Conservation (phyloP, 2,113 vertebrate species). For the Mastomys natalensis region DNA sequence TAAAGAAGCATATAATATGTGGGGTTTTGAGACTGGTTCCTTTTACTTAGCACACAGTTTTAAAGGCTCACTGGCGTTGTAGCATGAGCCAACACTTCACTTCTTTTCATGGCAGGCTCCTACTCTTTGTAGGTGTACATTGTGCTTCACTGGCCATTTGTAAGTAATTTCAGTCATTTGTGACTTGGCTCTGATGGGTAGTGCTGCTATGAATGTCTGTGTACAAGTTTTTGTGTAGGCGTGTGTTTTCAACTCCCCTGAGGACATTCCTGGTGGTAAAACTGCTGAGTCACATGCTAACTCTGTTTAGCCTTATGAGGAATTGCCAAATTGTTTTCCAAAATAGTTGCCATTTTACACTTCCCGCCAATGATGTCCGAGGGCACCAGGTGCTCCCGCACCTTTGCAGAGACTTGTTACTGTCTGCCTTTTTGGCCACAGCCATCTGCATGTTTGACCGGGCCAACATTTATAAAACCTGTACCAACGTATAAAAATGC, state of each 20-base stretch:
- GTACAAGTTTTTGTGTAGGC: neutral
- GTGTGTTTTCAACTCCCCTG: neutral
- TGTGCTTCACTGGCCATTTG: neutral
- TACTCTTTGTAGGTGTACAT: neutral
- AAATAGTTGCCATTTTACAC: neutral
- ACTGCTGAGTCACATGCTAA: neutral
- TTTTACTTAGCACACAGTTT: neutral
- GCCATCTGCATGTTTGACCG: neutral
- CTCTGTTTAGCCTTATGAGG: conserved; percentile 23
- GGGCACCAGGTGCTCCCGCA: neutral
- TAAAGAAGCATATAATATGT: neutral
- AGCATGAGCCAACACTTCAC: neutral
- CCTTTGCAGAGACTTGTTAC: neutral
- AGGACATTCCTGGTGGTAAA: neutral
- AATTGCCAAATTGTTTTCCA: neutral
- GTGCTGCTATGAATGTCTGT: neutral
- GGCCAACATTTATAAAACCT: neutral
- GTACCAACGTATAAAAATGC: neutral
- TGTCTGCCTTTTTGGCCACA: neutral
- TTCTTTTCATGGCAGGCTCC: neutral
- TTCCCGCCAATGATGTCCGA: neutral
- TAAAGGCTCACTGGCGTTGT: neutral
- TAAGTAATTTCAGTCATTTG: neutral
- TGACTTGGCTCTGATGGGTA: neutral
- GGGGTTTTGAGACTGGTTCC: neutral